phyloP scores from a whole-genome alignment of 1,140 invertebrate species.

The Atta cephalotes region DNA sequence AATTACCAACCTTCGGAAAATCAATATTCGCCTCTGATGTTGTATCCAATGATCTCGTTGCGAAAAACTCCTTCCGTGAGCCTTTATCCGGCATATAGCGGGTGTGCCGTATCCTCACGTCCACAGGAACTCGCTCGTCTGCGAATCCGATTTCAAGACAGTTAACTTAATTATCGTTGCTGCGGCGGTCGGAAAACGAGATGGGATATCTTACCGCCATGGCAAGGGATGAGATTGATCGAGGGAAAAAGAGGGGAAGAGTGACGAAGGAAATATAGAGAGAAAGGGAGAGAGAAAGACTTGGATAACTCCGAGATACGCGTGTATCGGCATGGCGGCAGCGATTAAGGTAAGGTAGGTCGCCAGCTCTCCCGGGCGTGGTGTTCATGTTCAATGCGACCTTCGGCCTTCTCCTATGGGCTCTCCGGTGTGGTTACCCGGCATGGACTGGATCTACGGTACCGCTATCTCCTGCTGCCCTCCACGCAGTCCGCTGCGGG shows the following conservation, averaged over 20 bases:
- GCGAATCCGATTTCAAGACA: constrained; percentile 68
- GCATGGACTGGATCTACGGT: constrained; percentile 73
- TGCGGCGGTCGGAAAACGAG: constrained; percentile 50
- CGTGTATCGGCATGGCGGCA: constrained; percentile 46
- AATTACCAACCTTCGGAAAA: constrained; percentile 8
- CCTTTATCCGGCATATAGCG: constrained; percentile 7
- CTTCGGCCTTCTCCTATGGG: constrained; percentile 75
- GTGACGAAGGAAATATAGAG: constrained; percentile 28
- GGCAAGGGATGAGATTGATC: constrained; percentile 24
- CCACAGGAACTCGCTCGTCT: constrained; percentile 38
- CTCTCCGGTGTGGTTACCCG: constrained; percentile 67
- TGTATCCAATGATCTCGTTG: background rate
- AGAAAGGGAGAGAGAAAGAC: constrained; percentile 30
- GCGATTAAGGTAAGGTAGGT: constrained; percentile 72
- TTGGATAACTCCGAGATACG: constrained; percentile 72
- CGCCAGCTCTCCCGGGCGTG: constrained; percentile 74
- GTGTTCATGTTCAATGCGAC: constrained; percentile 79
- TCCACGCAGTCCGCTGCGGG: constrained; percentile 12
- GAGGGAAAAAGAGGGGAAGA: constrained; percentile 51
- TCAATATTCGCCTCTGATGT: background rate
- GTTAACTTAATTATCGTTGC: constrained; percentile 75
- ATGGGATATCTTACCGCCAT: constrained; percentile 57
- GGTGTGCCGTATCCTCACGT: constrained; percentile 55
- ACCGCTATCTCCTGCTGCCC: constrained; percentile 72
- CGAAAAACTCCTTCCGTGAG: constrained; percentile 21